Percentiles rank a stretch among this genome's conserved stretches.
These are phyloP conservation scores for Pseudochirops corinnae DNA, from an alignment of 2,797 vertebrate genomes.

Conservation along the genomic window DNA sequence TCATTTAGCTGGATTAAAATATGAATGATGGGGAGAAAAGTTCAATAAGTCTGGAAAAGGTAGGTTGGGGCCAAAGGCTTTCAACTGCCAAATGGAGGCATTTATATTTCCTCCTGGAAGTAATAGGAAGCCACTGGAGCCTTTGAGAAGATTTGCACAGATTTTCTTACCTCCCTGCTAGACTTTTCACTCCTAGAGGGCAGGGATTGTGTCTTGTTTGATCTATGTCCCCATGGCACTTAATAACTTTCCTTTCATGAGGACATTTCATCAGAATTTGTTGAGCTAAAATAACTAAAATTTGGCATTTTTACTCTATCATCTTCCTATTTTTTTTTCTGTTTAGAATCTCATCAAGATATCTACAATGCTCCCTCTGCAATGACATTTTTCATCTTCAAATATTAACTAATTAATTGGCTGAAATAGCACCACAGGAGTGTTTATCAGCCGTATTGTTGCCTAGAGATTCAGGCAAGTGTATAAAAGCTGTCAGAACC, in stretches of 20 bases:
- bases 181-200: neutral
- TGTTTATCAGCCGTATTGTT: slow-evolving; percentile 71
- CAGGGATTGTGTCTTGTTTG: neutral
- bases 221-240: neutral
- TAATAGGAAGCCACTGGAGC: neutral
- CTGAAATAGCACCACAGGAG: slow-evolving; percentile 74
- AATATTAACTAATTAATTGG: slow-evolving; percentile 80
- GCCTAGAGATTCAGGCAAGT: slow-evolving; percentile 60
- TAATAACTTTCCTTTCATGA: neutral
- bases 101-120: neutral
- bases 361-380: slow-evolving; percentile 62
- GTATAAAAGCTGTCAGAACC: slow-evolving; percentile 45
- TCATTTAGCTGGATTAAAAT: neutral
- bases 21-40: neutral
- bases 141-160: neutral
- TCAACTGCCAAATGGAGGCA: neutral
- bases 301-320: neutral
- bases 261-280: neutral
- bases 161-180: neutral
- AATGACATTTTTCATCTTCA: slow-evolving; percentile 75
- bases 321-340: slow-evolving; percentile 34
- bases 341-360: slow-evolving; percentile 66
- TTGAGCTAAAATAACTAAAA: neutral
- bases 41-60: neutral
- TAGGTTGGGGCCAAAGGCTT: neutral